Conservation (phyloP, 2,888 invertebrate genomes). For the Dendrolimus pini region DNA sequence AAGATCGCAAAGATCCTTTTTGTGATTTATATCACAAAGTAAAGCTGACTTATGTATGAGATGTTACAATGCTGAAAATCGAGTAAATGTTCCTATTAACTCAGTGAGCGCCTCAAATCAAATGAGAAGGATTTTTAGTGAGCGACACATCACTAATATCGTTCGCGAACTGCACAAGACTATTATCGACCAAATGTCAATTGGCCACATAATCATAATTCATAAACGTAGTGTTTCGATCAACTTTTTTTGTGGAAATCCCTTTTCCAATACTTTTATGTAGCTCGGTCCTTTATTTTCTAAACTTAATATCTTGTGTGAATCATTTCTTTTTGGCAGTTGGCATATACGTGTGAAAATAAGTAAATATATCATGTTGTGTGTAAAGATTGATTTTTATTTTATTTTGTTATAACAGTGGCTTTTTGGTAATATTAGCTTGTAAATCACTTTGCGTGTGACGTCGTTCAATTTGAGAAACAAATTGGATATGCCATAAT, state of each 20-base stretch:
- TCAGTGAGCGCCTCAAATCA: too few species aligned
- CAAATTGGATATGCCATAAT: slow-evolving; percentile 52
- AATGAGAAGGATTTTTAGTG: too few species aligned
- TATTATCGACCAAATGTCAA: slow-evolving; percentile 9
- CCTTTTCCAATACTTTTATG: slow-evolving; percentile 13
- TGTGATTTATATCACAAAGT: too few species aligned
- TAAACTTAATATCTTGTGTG: slow-evolving; percentile 11
- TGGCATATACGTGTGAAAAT: slow-evolving; percentile 24
- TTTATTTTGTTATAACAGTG: slow-evolving; percentile 66
- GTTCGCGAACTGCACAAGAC: too few species aligned
- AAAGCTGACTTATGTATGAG: too few species aligned
- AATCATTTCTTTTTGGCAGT: slow-evolving; percentile 29
- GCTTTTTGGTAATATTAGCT: slow-evolving; percentile 70
- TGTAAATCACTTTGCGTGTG: slow-evolving; percentile 58
- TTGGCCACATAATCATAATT: slow-evolving; percentile 26
- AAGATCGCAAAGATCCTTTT: too few species aligned
- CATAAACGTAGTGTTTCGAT: slow-evolving; percentile 17
- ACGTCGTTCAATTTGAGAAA: slow-evolving; percentile 45
- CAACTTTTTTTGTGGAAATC: slow-evolving; percentile 32
- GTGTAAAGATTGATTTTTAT: slow-evolving; percentile 65
- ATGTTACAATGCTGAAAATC: too few species aligned
- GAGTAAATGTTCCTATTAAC: too few species aligned
- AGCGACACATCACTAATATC: too few species aligned
- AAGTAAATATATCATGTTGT: slow-evolving; percentile 66
- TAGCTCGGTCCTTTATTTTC: slow-evolving; percentile 5